Evolutionary conservation across 2,888 invertebrate genomes (phyloP), one percentile per base, ranked within the genome.

Genomic region (Amblyjoppa fuscipennis): DNA sequence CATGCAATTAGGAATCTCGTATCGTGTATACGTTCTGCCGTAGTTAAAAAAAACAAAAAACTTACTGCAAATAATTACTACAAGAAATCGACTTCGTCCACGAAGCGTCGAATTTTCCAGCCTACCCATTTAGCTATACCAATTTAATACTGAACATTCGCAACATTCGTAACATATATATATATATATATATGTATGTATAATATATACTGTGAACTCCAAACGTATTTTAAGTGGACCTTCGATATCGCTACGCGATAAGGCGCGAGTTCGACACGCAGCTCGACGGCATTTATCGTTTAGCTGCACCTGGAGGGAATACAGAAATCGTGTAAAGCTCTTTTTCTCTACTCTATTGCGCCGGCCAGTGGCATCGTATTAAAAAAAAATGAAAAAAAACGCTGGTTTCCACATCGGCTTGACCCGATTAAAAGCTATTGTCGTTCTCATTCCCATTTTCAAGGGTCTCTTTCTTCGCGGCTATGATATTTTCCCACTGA

Each of bases 401-500:
- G 73, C 61, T 16, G 71, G 9, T 75, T 80, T 83, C 16, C 28
- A 41, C 6, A 53, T 69, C 68, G 25, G 45, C 41, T 51, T 61
- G 53, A 70, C 51, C 11, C 53, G 51, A 81, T 88, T 88, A 91
- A 73, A 90, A 91, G 82, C 86, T 90, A 75, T 89, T 90, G 53
- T 91, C 92, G 75, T 88, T 91, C 45, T 92, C 93, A 74, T 89
- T 87, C 77, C 89, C 90, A 70, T 91, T 92, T 64, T 93, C 93
- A 28, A 83, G 88, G 28, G 89, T 87, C 64, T 93, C 91, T 59
- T 89, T 92, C 61, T 93, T 93, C 20, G 92, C 90, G 16, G 93
- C 92, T 86, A 97, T 98, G 89, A 97, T 95, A 85, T 96, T 97
- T 94, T 98, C 98, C 97, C 97, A 98, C 94, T 97, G 96, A 88